A percentile compares a stretch with the other conserved stretches of the same genome.
phyloP scores from a whole-genome alignment of 2,113 vertebrate species.

The Strix aluco region DNA sequence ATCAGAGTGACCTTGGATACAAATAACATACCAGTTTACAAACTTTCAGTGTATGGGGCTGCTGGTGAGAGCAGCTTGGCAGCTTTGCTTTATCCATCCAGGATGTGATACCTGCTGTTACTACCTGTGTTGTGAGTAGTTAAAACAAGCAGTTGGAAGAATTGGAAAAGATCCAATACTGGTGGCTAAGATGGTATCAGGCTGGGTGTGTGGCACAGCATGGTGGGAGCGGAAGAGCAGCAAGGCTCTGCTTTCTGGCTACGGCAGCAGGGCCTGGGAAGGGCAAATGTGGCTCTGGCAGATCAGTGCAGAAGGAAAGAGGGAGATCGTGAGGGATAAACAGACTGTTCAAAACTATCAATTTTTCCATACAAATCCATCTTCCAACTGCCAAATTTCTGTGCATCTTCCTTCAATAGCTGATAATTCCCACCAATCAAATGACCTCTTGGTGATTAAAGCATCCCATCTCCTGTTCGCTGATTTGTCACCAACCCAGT shows the following conservation, averaged over 20 bases:
- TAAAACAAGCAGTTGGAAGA: neutral
- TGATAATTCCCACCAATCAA: neutral
- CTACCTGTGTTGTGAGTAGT: neutral
- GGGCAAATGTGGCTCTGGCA: neutral
- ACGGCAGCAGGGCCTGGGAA: fast-evolving
- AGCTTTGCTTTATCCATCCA: neutral
- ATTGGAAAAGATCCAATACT: neutral
- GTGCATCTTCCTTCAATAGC: neutral
- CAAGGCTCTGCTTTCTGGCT: neutral
- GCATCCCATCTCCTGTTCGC: neutral
- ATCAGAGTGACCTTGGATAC: neutral
- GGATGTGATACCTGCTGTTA: neutral
- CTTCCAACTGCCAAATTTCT: neutral
- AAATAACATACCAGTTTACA: neutral
- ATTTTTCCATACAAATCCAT: neutral
- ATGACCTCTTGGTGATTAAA: neutral
- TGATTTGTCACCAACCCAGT: neutral
- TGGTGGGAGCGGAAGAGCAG: fast-evolving
- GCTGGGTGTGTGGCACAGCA: neutral
- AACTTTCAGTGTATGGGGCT: neutral
- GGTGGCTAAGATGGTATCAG: neutral
- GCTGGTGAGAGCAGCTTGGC: neutral
- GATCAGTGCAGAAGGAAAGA: neutral
- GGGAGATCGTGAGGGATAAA: neutral
- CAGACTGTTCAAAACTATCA: neutral